Evolutionary conservation across 2,797 vertebrate species (phyloP).

Genomic region (Halcyon leucocephala): DNA sequence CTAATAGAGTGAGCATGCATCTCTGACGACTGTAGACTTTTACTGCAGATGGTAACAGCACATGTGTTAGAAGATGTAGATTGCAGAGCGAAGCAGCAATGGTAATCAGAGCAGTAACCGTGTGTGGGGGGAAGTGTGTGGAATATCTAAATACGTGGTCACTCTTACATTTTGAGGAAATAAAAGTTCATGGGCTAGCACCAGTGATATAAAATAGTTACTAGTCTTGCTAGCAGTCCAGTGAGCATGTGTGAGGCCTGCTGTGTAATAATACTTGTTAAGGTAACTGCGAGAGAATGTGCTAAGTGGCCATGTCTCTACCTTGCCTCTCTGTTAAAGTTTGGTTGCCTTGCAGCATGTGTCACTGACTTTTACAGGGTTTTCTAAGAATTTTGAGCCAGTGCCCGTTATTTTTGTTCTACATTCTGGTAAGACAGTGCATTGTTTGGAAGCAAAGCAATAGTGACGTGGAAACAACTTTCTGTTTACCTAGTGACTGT

Average conservation of each 20-base stretch:
- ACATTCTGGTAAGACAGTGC: not conserved
- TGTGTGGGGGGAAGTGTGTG: not conserved
- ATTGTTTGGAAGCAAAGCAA: not conserved
- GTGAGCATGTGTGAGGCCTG: not conserved
- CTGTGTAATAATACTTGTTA: not conserved
- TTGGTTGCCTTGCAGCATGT: not conserved
- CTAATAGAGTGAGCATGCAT: accelerated
- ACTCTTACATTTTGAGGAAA: not conserved
- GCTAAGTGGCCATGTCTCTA: not conserved
- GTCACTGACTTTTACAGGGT: not conserved
- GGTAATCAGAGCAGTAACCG: not conserved
- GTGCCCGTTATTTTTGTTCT: not conserved
- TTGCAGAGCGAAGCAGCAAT: not conserved
- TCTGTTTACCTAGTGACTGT: not conserved
- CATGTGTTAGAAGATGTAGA: not conserved
- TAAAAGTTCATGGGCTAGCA: not conserved
- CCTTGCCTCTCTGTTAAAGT: not conserved
- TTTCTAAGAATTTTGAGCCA: not conserved
- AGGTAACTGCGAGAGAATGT: not conserved
- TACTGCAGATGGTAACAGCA: not conserved
- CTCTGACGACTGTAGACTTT: not conserved
- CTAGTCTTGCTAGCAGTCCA: not conserved
- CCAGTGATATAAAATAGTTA: not conserved
- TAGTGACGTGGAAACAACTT: not conserved
- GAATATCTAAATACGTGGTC: not conserved